phyloP scores from a whole-genome alignment of 2,888 invertebrate species.

The Colletes collaris region DNA sequence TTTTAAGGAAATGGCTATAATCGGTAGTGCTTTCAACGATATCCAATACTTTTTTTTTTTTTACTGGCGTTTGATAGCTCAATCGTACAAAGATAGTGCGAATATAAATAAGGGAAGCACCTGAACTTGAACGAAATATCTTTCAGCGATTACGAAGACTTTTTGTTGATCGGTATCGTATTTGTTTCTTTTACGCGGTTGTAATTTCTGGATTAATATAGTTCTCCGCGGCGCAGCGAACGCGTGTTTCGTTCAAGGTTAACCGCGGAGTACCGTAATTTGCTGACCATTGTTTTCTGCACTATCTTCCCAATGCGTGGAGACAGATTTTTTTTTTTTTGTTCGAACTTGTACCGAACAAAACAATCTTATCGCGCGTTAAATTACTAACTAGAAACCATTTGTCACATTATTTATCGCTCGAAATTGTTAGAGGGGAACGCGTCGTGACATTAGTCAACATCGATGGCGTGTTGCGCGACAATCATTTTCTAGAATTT shows the following conservation, averaged over 20 bases:
- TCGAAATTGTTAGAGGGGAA: background rate
- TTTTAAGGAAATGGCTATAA: background rate
- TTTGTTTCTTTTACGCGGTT: background rate
- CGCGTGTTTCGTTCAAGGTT: slow-evolving; percentile 21
- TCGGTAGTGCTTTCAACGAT: background rate
- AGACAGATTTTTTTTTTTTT: background rate
- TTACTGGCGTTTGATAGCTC: slow-evolving; percentile 11
- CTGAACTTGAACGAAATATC: background rate
- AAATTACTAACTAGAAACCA: background rate
- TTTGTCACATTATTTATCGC: background rate
- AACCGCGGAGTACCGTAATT: slow-evolving; percentile 3
- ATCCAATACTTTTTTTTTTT: background rate
- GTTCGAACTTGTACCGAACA: background rate
- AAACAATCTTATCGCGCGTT: background rate
- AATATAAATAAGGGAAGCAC: background rate
- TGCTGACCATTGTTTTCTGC: slow-evolving; percentile 25
- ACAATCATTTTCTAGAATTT: background rate
- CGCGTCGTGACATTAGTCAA: background rate
- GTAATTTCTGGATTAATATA: slow-evolving; percentile 23
- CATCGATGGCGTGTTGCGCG: background rate
- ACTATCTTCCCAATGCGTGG: slow-evolving; percentile 29
- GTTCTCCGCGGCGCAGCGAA: background rate
- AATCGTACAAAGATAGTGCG: slow-evolving; percentile 3
- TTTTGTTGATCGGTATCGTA: no score
- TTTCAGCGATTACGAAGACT: background rate